Evolutionary conservation across 2,888 invertebrate species (phyloP), one percentile per base, ranked within the genome.

Genomic region (Melinopterus prodromus): DNA sequence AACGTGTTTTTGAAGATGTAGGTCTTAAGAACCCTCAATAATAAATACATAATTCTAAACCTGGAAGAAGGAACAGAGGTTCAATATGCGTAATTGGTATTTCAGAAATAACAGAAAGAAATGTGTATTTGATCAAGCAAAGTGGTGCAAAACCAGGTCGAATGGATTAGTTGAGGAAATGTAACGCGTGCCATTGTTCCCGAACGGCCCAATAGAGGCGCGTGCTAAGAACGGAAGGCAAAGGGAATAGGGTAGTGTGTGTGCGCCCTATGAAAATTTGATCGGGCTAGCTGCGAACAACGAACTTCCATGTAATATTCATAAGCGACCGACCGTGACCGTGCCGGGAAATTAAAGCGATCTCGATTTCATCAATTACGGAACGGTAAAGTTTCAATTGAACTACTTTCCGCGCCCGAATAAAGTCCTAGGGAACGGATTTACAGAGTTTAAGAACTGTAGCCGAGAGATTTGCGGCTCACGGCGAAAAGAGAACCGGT

Each of bases 291-390:
- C 74, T 37, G 74, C 74, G 74, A 74, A 74, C 35, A n/a, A 37
- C 26, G 7, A 74, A 74, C n/a, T 74, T 15, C 74, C 74, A 37
- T 35, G 74, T 35, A 74, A 74, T 74, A 74, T 74, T 74, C 74
- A 74, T 74, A 74, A 74, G 36, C 26, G 36, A 4, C n/a, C 74
- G 16, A 7, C 74, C 36, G 74, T 16, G n/a, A 35, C 36, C 16
- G 74, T 35, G 74, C 74, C 37, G 53, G 53, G 15, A 74, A 74
- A 74, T 74, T 74, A 74, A 74, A 74, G 74, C 74, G 74, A 35
- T 36, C 74, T 35, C 74, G 74, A 74, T 74, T 35, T 35, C 74
- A 35, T 74, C 74, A 74, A 74, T 74, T 74, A 74, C 36, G 74
- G 12, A 53, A 35, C 26, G 74, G 74, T 53, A 53, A 53, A 53